Base-by-base conservation (phyloP, 2,113 vertebrate genomes). In the Indicator indicator region DNA sequence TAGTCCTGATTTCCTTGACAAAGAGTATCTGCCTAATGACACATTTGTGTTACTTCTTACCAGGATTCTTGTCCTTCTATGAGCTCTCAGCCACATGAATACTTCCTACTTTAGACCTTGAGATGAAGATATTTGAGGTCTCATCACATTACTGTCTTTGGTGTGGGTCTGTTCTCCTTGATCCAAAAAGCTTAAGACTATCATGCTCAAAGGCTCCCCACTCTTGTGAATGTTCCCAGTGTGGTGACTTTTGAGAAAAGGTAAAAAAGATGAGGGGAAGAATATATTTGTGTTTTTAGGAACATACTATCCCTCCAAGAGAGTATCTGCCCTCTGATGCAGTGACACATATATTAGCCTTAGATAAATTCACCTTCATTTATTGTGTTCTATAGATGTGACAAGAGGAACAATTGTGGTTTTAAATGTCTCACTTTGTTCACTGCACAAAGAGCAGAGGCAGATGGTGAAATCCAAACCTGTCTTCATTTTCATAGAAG, bases 381-480 rank as follows among this genome's bases (percentile, higher is more conserved):
- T 69, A 5, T n/a, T 7, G 2, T n/a, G 3, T 12, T 42, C 12
- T 0, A 0, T 6, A 2, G 28, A 9, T 23, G 5, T 32, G 44
- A 27, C 5, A 30, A 48, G 52, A 46, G 26, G 38, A 83, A 12
- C 28, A 38, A 6, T 2, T 54, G 28, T 9, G 2, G 18, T 56
- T 86, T 23, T 10, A 21, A 65, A 28, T 6, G 2, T 8, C 33
- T 68, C 32, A 14, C 28, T 58, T 55, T 74, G 12, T 11, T 60
- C 27, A 11, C 70, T 46, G n/a, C 11, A 21, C 12, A 6, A 68
- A 62, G 23, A 68, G 16, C 33, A 74, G 33, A 65, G 38, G 5
- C 3, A 68, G 69, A 19, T 42, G 38, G 33, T 16, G 40, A 40
- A 60, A 2, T 48, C 27, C 20, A 44, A 93, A 42, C 32, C 85